Conservation (phyloP, 2,113 vertebrate genomes). For the Hystrix brachyura region DNA sequence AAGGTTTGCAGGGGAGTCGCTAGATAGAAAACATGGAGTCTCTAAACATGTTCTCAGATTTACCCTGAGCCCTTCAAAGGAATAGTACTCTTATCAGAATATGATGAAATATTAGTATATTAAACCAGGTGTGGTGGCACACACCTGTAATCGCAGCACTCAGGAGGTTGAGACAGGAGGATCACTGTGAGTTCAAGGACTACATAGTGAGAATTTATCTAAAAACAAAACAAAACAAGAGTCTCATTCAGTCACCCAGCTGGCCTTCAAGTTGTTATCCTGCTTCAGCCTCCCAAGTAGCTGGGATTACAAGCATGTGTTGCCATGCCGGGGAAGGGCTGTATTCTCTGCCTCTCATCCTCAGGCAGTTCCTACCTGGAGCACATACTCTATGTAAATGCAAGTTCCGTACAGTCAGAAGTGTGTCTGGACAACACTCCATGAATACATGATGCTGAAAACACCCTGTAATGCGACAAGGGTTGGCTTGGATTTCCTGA, state of each 20-base stretch:
- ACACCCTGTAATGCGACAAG: neutral
- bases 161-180: neutral
- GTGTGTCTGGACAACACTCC: neutral
- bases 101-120: neutral
- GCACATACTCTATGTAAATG: slow-evolving; percentile 24
- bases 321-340: neutral
- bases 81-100: neutral
- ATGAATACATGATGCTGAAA: slow-evolving; percentile 14
- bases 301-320: neutral
- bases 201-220: neutral
- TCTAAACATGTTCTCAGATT: neutral
- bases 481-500: neutral
- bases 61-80: neutral
- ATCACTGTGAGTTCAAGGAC: neutral
- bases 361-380: slow-evolving; percentile 53
- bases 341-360: neutral
- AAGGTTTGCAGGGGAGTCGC: neutral
- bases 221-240: neutral
- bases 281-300: neutral
- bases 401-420: neutral
- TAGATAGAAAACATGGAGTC: neutral
- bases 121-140: neutral
- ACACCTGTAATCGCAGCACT: neutral
- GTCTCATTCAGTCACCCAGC: neutral
- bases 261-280: neutral